Conservation (phyloP, 2,113 vertebrate genomes). For the Eptesicus fuscus region DNA sequence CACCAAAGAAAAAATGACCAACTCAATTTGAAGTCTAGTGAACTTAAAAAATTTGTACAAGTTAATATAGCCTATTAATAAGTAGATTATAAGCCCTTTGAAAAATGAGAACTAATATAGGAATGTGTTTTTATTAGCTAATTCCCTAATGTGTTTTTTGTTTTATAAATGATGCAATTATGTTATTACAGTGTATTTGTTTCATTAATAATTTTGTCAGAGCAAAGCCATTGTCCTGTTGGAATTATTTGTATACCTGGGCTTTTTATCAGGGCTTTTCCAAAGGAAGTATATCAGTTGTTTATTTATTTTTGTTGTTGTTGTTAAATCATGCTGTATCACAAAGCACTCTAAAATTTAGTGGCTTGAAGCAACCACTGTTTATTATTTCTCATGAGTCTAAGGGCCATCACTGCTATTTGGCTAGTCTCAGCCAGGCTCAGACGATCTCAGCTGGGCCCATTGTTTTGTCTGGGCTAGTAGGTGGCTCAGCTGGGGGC, state of each 20-base stretch:
- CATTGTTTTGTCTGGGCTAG: not conserved
- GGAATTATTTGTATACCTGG: constrained; percentile 34
- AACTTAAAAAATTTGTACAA: not conserved
- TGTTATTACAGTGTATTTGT: constrained; percentile 35
- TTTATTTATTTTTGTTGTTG: not conserved
- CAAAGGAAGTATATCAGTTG: not conserved
- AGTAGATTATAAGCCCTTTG: constrained; percentile 50
- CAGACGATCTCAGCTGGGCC: not conserved
- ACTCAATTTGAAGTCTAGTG: not conserved
- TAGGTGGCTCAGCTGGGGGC: not conserved
- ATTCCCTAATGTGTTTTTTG: constrained; percentile 52
- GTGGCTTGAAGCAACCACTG: not conserved
- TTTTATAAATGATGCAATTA: constrained; percentile 60
- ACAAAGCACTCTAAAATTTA: not conserved
- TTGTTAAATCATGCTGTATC: not conserved
- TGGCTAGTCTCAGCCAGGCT: not conserved
- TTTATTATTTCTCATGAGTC: not conserved
- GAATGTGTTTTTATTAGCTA: constrained; percentile 58
- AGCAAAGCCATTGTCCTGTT: constrained; percentile 36
- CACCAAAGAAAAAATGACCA: not conserved
- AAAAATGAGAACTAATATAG: constrained; percentile 61
- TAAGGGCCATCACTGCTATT: not conserved
- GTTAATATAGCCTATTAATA: constrained; percentile 44
- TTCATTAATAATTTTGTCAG: constrained; percentile 59
- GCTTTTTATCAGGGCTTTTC: constrained; percentile 21